Evolutionary conservation across 53 echinoderm and acorn worm species (phyloP).

Genomic region (Hippasteria phrygiana): DNA sequence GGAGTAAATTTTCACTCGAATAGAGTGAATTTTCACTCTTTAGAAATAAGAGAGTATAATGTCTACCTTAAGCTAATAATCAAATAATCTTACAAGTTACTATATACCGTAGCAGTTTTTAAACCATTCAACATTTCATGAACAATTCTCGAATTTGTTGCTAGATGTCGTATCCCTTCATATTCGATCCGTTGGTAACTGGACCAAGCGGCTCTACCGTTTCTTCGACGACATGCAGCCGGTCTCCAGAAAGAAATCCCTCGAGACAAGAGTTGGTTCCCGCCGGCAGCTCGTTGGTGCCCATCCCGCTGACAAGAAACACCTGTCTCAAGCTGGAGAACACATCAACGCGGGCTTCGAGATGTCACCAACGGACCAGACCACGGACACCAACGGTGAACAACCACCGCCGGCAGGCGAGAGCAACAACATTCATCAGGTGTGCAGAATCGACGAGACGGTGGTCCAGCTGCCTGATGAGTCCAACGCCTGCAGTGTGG

Average conservation of each 20-base stretch:
- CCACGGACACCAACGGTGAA: not conserved
- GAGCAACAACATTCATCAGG: not conserved
- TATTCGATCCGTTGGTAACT: conserved; percentile 72
- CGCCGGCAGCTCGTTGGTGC: not conserved
- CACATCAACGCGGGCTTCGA: conserved; percentile 13
- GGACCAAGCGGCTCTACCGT: conserved; percentile 66
- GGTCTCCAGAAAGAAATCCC: not conserved
- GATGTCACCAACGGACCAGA: not conserved
- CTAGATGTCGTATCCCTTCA: conserved; percentile 30
- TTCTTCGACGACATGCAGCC: conserved; percentile 13
- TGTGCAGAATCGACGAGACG: not conserved
- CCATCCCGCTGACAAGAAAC: not conserved
- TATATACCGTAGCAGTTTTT: too few relatives aligned
- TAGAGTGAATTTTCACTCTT: too few relatives aligned
- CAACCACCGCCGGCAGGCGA: not conserved
- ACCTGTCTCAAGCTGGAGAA: not conserved
- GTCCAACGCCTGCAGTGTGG: too few relatives aligned
- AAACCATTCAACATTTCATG: too few relatives aligned
- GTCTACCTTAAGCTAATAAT: too few relatives aligned
- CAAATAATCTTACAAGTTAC: too few relatives aligned
- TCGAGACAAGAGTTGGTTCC: not conserved
- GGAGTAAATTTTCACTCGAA: too few relatives aligned
- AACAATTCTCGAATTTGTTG: not conserved
- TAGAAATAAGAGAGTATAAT: too few relatives aligned
- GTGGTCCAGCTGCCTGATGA: too few relatives aligned